Evolutionary conservation across 2,888 invertebrate species (phyloP), one percentile per base, ranked within the genome.

Genomic region (Pterobdella sp.): DNA sequence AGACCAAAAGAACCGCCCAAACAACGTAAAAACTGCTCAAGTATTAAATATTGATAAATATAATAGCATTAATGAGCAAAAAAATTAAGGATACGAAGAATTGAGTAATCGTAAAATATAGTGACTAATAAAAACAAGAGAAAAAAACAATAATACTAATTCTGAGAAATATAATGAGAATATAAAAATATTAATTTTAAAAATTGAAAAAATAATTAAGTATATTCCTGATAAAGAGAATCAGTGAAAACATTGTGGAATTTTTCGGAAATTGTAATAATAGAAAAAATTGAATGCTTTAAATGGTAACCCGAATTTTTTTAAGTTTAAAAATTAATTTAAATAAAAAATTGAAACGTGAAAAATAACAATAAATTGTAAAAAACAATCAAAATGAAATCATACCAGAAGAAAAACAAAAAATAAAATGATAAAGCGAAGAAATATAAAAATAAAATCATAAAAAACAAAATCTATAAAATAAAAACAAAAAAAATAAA

Each of bases 301-400:
- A n/a, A n/a, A 49, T 14, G 52, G 52, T 18, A 49, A 49, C n/a
- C 52, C 52, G 14, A 49, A 49, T 49, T 49, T 49, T 49, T 49
- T n/a, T 49, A 49, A n/a, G 52, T 49, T 49, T 18, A 63, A 63
- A 63, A 7, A n/a, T 14, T 26, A 14, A 63, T 26, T 29, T 26
- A 7, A n/a, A n/a, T 7, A n/a, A 26, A 63, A 14, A 63, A 7
- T 26, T 26, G n/a, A 26, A 26, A 7, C 7, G n/a, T 26, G 7
- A 63, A 63, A 63, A 63, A n/a, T 14, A 63, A n/a, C n/a, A 26
- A 26, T 14, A 63, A 63, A 63, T 7, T 26, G n/a, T 26, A 63
- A 63, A 26, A 63, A 63, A 63, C n/a, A 63, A 63, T 7, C 10
- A 63, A 63, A 63, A 63, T 26, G 7, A 26, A 63, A 63, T 7